A percentile compares a stretch with the other conserved stretches of the same genome.
Conservation (phyloP, 2,888 invertebrate genomes). For the Malthinus seriepunctatus region DNA sequence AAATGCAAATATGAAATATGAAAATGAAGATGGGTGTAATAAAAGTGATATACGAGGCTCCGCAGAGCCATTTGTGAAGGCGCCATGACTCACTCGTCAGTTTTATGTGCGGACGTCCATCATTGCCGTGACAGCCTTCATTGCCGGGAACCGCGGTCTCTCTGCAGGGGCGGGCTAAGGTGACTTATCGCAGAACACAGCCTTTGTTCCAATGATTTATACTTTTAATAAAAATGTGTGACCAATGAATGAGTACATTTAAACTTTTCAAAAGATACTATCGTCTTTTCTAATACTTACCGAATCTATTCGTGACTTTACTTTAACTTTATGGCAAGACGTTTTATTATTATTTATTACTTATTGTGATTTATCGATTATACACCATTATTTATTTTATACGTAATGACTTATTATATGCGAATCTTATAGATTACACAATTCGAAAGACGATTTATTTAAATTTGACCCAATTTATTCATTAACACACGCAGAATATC, state of each 20-base stretch:
- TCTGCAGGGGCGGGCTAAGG: slow-evolving; percentile 54
- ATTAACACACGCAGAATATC: no score
- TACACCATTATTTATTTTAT: no score
- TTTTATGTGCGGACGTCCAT: slow-evolving; percentile 75
- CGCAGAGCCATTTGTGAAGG: slow-evolving; percentile 75
- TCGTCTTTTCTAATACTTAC: slow-evolving; percentile 30
- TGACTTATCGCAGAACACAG: slow-evolving; percentile 58
- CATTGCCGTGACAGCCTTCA: slow-evolving; percentile 69
- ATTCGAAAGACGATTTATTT: no score
- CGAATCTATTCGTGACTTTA: slow-evolving; percentile 29
- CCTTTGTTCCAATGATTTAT: slow-evolving; percentile 66
- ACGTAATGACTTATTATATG: no score
- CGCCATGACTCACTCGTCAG: slow-evolving; percentile 73
- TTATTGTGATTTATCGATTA: background rate
- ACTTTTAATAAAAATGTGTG: slow-evolving; percentile 69
- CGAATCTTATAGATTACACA: no score
- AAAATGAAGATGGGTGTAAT: slow-evolving; percentile 69
- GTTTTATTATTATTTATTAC: slow-evolving; percentile 10
- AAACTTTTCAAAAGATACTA: slow-evolving; percentile 33
- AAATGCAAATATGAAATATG: slow-evolving; percentile 65
- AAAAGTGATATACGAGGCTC: slow-evolving; percentile 80
- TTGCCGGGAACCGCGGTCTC: slow-evolving; percentile 54
- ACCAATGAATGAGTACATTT: slow-evolving; percentile 56
- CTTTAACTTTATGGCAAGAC: slow-evolving; percentile 10
- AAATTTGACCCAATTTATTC: no score